Percentiles rank a stretch among this genome's conserved stretches.
phyloP scores from a whole-genome alignment of 2,888 invertebrate genomes.

The Aporophyla lueneburgensis region DNA sequence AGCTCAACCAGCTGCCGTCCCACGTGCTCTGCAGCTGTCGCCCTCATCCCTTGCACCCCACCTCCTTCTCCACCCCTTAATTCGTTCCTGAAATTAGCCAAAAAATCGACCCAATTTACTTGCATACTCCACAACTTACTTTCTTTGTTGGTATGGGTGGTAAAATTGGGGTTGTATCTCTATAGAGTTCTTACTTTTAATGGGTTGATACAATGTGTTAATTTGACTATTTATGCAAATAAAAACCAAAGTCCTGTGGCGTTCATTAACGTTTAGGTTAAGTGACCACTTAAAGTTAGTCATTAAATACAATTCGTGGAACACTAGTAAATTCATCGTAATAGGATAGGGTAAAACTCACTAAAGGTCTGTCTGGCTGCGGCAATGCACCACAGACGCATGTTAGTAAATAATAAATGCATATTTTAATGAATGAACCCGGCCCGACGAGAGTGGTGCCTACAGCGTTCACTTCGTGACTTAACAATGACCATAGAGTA shows the following conservation, averaged over 20 bases:
- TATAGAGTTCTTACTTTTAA: background rate
- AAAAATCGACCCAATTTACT: slow-evolving; percentile 57
- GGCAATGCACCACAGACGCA: slow-evolving; percentile 72
- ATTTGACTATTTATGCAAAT: background rate
- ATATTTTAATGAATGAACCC: slow-evolving; percentile 88
- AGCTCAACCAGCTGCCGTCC: slow-evolving; percentile 80
- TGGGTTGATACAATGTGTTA: background rate
- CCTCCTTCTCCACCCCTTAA: slow-evolving; percentile 66
- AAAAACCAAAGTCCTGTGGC: background rate
- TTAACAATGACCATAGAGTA: slow-evolving; percentile 80
- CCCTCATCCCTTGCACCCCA: slow-evolving; percentile 76
- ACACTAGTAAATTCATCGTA: slow-evolving; percentile 14
- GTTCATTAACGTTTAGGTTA: background rate
- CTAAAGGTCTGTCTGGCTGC: slow-evolving; percentile 57
- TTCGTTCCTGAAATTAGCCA: slow-evolving; percentile 62
- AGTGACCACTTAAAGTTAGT: slow-evolving; percentile 1
- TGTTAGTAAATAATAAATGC: slow-evolving; percentile 81
- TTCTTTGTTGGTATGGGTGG: slow-evolving; percentile 9
- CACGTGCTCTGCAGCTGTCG: slow-evolving; percentile 89
- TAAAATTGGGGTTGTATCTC: background rate
- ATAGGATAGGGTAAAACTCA: slow-evolving; percentile 39
- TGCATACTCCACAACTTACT: slow-evolving; percentile 10
- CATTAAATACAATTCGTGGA: slow-evolving; percentile 16
- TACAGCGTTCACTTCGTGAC: slow-evolving; percentile 82
- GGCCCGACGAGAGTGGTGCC: slow-evolving; percentile 75